Base-by-base conservation (phyloP, 2,797 vertebrate species). In the Bradypus variegatus region DNA sequence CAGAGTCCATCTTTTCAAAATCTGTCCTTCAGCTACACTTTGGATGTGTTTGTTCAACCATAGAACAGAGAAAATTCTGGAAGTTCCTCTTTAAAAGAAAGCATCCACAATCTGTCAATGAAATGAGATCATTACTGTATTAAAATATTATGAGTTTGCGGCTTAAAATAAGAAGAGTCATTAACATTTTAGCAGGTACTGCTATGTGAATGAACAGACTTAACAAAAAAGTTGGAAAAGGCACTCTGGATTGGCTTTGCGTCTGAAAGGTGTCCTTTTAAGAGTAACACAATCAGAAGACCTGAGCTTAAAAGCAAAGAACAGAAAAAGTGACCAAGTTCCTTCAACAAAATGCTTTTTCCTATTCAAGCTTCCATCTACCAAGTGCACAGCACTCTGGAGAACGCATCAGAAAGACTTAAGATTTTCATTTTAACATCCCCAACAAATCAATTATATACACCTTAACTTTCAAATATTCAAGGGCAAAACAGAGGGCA, bases 401-500 rank as follows among this genome's bases (percentile, higher is more conserved):
- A 82, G 65, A 50, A 27, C 18, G 25, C 31, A 65, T 50, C 58
- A 31, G 38, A 15, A 82, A 76, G 50, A 89, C 38, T 58, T 80
- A 38, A 29, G 38, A 93, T 91, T 82, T 75, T 55, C 38, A 1
- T 50, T 87, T 67, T 72, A 89, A 92, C 76, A 67, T 29, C 41
- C 58, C 73, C 72, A 78, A 38, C 75, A 75, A 88, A 73, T 72
- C 82, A 75, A 81, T 72, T 60, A 84, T 81, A 70, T 38, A 50
- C 33, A 53, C 80, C 80, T 90, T 53, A 88, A 69, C 73, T 94
- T 73, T 64, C 67, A 48, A 48, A 23, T 60, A 92, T 16, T 93
- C 93, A 93, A 96, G 94, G 95, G 38, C 95, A 93, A 94, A 94
- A 93, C 79, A 91, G 92, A 90, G 91, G 91, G 92, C 94, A 95